Evolutionary conservation across 2,797 vertebrate genomes (phyloP), one percentile per base, ranked within the genome.

Genomic region (Setipinna tenuifilis): DNA sequence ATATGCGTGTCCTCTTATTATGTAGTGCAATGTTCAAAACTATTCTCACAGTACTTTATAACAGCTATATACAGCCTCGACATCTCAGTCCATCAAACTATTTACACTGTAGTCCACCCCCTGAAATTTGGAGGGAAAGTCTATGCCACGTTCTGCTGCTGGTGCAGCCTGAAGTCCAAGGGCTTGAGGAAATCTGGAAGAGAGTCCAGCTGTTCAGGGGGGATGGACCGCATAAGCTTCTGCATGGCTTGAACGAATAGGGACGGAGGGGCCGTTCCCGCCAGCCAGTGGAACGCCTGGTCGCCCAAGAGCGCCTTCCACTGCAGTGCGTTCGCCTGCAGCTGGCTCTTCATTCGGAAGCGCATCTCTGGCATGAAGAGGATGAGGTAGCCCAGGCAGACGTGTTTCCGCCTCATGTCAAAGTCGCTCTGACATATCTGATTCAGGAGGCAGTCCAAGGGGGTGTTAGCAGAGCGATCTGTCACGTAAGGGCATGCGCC

Each of bases 121-220:
- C 19, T 54, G 71, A 35, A 28, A 35, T 75, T 19, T 35, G 14
- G 17, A 21, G 71, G 71, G 31, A 78, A 41, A 19, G 71, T 78
- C 71, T 78, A 78, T 78, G 71, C 31, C 71, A 78, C 19, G 19
- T 78, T 19, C 68, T 75, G 71, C 23, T 21, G 84, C 68, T 87
- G 87, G 54, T 92, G 92, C 89, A 95, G 88, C 59, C 95, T 95
- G 89, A 97, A 93, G 91, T 96, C 95, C 90, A 96, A 93, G 1
- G 95, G 97, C 91, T 96, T 97, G 68, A 98, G 94, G 86, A 97
- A 97, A 50, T 95, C 92, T 0, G 97, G 97, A 89, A 99, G 92
- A 44, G 93, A 89, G 0, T 95, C 94, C 87, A 99, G 95, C 83
- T 94, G 94, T 80, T 95, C 92, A 0, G 95, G 94, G 0, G 97